Conservation (phyloP, 2,797 vertebrate species). For the Tapirus indicus region DNA sequence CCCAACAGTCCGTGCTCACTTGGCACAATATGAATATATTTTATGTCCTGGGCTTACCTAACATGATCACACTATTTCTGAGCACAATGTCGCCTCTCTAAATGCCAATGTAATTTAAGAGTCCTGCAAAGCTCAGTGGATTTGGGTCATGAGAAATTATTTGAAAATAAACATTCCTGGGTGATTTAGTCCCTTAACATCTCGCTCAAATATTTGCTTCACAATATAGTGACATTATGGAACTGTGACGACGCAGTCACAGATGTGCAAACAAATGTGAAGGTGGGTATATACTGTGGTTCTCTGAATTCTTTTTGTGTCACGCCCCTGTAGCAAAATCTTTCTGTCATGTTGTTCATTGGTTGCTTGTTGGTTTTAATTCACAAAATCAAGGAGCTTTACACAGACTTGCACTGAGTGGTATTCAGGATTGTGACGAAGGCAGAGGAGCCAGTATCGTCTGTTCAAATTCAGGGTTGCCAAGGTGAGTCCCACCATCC, state of each 20-base stretch:
- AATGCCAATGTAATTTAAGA: constrained; percentile 1
- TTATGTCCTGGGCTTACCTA: not conserved
- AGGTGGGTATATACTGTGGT: not conserved
- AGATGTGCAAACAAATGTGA: constrained; percentile 10
- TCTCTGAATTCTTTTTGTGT: not conserved
- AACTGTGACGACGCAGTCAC: not conserved
- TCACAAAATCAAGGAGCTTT: constrained; percentile 31
- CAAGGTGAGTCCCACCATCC: not conserved
- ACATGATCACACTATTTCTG: not conserved
- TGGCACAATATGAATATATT: not conserved
- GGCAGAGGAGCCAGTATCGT: not conserved
- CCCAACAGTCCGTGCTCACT: not conserved
- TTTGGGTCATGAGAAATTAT: constrained; percentile 33
- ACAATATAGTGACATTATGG: not conserved
- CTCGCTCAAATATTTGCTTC: constrained; percentile 62
- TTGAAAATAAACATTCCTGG: constrained; percentile 49
- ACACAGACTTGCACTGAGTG: not conserved
- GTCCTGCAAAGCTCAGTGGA: not conserved
- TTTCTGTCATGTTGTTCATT: not conserved
- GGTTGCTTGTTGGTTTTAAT: not conserved
- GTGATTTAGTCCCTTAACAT: constrained; percentile 10
- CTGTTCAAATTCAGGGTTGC: not conserved
- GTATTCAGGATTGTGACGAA: not conserved
- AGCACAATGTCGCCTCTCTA: not conserved
- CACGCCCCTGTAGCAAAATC: not conserved